These are phyloP conservation scores for Pyrrhosoma nymphula DNA, from an alignment of 2,888 invertebrate genomes.

Conservation along the genomic window DNA sequence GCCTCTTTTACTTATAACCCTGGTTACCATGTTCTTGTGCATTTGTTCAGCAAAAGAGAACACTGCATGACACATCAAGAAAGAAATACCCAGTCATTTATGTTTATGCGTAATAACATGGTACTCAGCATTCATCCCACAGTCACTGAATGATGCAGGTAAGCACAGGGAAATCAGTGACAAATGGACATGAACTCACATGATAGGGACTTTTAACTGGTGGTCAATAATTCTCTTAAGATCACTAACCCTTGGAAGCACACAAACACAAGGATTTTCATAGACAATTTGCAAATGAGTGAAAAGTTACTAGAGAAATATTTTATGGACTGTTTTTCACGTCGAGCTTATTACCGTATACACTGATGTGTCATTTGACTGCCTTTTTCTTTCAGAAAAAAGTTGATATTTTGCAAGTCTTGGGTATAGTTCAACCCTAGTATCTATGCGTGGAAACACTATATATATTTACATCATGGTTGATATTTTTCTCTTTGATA, in stretches of 20 bases:
- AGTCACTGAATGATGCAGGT: background rate
- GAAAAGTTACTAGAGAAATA: background rate
- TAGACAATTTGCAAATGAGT: background rate
- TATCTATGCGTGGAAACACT: background rate
- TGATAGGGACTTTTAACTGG: background rate
- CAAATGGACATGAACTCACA: background rate
- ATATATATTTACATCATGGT: background rate
- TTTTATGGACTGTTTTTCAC: background rate
- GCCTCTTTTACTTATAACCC: background rate
- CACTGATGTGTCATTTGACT: too few relatives aligned
- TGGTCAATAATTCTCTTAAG: background rate
- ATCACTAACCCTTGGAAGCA: conserved; percentile 56
- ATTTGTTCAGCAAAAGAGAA: conserved; percentile 56
- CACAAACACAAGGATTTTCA: background rate
- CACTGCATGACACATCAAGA: background rate
- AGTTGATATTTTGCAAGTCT: too few relatives aligned
- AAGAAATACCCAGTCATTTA: conserved; percentile 25
- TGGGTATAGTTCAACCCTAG: too few relatives aligned
- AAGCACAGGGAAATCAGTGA: conserved; percentile 43
- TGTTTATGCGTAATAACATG: conserved; percentile 34
- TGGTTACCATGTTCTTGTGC: conserved; percentile 55
- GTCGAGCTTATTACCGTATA: too few relatives aligned
- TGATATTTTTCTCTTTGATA: background rate
- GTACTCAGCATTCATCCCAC: background rate
- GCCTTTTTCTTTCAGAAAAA: too few relatives aligned